Evolutionary conservation across 1,140 invertebrate species (phyloP).

Genomic region (Gonatopus flavifemur): DNA sequence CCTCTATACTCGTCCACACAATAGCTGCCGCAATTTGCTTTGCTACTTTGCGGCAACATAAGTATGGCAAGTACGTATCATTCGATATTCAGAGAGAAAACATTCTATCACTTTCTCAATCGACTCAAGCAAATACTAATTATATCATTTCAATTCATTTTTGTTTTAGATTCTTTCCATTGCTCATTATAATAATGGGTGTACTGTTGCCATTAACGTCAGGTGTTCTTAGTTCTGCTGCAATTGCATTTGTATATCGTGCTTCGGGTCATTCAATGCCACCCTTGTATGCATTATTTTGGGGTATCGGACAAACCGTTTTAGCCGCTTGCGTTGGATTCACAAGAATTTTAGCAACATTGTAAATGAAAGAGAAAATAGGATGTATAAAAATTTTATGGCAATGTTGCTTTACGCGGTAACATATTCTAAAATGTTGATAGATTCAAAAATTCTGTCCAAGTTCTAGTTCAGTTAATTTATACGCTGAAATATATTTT

Average conservation of each 20-base stretch:
- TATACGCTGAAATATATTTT: no score
- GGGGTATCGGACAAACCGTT: conserved; percentile 92
- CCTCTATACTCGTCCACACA: conserved; percentile 88
- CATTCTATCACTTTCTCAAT: not conserved
- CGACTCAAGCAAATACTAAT: not conserved
- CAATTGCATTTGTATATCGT: conserved; percentile 90
- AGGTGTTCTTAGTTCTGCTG: conserved; percentile 86
- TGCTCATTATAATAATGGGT: conserved; percentile 85
- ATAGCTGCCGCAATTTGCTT: conserved; percentile 89
- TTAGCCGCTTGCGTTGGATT: conserved; percentile 86
- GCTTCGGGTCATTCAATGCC: conserved; percentile 86
- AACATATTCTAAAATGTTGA: no score
- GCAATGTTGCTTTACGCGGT: no score
- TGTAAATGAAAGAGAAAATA: conserved; percentile 67
- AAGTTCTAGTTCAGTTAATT: no score
- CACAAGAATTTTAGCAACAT: conserved; percentile 87
- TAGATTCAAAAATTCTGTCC: no score
- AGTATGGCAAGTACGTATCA: conserved; percentile 75
- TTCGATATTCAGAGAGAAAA: not conserved
- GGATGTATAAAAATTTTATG: no score
- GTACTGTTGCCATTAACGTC: conserved; percentile 82
- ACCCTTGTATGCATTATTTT: conserved; percentile 86
- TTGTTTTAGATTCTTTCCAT: conserved; percentile 74
- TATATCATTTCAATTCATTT: not conserved
- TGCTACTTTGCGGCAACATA: conserved; percentile 86